Conservation (phyloP, 2,797 vertebrate genomes). For the Schizopygopsis malacanthus region DNA sequence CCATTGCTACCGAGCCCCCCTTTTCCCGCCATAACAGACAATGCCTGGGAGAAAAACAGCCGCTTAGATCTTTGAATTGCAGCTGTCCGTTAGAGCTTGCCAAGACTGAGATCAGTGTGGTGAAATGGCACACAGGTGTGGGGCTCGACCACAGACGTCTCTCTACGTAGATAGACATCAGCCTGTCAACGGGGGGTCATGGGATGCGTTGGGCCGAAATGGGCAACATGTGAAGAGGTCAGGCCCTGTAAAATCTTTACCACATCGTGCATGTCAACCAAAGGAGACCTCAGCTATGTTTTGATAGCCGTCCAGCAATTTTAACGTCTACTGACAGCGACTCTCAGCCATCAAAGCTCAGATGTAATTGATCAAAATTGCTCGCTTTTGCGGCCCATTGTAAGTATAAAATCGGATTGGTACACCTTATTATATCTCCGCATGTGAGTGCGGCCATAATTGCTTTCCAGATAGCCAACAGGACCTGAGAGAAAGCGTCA, state of each 20-base stretch:
- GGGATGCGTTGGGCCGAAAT: slow-evolving; percentile 42
- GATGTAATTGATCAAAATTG: slow-evolving; percentile 60
- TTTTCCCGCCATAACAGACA: slow-evolving; percentile 65
- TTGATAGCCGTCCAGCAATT: slow-evolving; percentile 55
- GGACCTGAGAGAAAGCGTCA: slow-evolving; percentile 74
- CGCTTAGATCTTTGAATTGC: slow-evolving; percentile 76
- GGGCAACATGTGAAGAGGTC: slow-evolving; percentile 49
- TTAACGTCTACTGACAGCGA: slow-evolving; percentile 47
- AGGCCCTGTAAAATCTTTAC: slow-evolving; percentile 57
- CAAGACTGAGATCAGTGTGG: slow-evolving; percentile 68
- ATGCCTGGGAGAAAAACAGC: slow-evolving; percentile 53
- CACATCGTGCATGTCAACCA: slow-evolving; percentile 54
- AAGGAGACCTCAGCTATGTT: slow-evolving; percentile 55
- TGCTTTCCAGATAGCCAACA: slow-evolving; percentile 78
- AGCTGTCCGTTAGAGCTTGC: slow-evolving; percentile 77
- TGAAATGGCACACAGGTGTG: slow-evolving; percentile 84
- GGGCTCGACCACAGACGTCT: slow-evolving; percentile 56
- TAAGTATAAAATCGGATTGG: slow-evolving; percentile 50
- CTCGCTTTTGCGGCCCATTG: slow-evolving; percentile 36
- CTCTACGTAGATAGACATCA: slow-evolving; percentile 68
- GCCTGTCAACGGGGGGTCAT: slow-evolving; percentile 54
- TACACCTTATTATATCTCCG: slow-evolving; percentile 67
- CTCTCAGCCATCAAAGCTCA: slow-evolving; percentile 46
- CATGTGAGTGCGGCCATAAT: slow-evolving; percentile 74
- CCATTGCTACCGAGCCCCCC: slow-evolving; percentile 55